These are phyloP conservation scores for Congeria kusceri DNA, from an alignment of 2,888 invertebrate species.

Conservation along the genomic window DNA sequence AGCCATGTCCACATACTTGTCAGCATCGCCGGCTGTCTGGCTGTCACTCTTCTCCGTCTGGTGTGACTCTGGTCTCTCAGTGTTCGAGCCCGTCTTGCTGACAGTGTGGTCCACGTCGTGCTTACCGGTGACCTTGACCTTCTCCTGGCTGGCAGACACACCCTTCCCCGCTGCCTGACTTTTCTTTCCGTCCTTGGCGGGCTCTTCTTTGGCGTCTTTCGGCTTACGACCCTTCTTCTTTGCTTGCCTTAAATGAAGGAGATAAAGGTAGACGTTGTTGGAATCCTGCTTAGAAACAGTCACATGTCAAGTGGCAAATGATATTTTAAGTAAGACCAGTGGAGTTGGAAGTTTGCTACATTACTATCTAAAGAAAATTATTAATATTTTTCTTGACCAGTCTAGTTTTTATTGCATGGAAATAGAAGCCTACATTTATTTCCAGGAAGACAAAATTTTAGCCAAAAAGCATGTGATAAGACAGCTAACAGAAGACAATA, in stretches of 20 bases:
- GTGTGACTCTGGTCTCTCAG: constrained; percentile 84
- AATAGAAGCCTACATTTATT: too few relatives aligned
- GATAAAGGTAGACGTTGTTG: too few relatives aligned
- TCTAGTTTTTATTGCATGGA: too few relatives aligned
- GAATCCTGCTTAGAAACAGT: too few relatives aligned
- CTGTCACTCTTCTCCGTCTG: constrained; percentile 82
- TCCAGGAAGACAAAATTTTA: too few relatives aligned
- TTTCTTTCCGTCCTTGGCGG: constrained; percentile 80
- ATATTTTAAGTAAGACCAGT: too few relatives aligned
- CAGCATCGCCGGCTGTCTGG: constrained; percentile 67
- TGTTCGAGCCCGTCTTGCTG: constrained; percentile 73
- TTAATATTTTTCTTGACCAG: too few relatives aligned
- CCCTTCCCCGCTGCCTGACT: constrained; percentile 73
- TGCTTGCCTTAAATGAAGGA: constrained; percentile 18
- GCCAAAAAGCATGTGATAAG: too few relatives aligned
- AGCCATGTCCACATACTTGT: constrained; percentile 63
- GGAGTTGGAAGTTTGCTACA: too few relatives aligned
- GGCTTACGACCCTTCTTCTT: constrained; percentile 59
- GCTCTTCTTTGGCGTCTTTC: constrained; percentile 67
- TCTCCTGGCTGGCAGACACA: constrained; percentile 69
- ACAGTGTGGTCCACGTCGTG: constrained; percentile 76
- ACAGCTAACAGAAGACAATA: too few relatives aligned
- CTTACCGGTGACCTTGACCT: constrained; percentile 71
- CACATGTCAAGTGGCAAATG: too few relatives aligned
- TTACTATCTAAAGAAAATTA: too few relatives aligned